A percentile compares a stretch with the other conserved stretches of the same genome.
These are phyloP conservation scores for Lordiphosa stackelbergi DNA, from an alignment of 1,140 invertebrate genomes.

Conservation along the genomic window DNA sequence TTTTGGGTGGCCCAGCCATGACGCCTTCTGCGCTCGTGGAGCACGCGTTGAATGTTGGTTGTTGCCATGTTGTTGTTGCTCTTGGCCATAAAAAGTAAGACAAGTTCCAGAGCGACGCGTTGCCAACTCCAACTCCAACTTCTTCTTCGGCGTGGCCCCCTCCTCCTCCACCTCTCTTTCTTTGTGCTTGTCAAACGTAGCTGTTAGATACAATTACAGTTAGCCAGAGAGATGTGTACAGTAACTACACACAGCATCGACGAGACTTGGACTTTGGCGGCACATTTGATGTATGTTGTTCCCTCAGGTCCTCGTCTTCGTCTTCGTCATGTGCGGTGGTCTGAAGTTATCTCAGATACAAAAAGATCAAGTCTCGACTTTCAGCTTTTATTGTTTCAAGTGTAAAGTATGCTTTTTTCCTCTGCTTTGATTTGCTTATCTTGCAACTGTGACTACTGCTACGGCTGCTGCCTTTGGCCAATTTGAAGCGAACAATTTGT, in stretches of 20 bases:
- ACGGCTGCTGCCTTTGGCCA: conserved; percentile 34
- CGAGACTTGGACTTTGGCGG: conserved; percentile 38
- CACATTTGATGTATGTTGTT: conserved; percentile 61
- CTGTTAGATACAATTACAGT: conserved; percentile 74
- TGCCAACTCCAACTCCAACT: conserved; percentile 31
- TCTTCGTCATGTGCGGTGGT: conserved; percentile 51
- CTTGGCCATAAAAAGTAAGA: conserved; percentile 66
- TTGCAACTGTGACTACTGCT: conserved; percentile 29
- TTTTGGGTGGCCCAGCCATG: conserved; percentile 60
- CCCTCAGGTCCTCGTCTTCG: conserved; percentile 26
- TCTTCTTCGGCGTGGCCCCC: conserved; percentile 6
- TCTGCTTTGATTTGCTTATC: conserved; percentile 42
- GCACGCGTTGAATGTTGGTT: conserved; percentile 47
- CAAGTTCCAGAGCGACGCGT: conserved; percentile 65
- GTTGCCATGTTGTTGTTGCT: conserved; percentile 24
- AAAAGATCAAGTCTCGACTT: conserved; percentile 19
- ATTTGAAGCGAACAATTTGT: conserved; percentile 52
- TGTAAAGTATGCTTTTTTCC: conserved; percentile 22
- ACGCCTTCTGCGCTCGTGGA: conserved; percentile 17
- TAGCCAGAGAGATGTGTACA: conserved; percentile 47
- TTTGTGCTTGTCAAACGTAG: conserved; percentile 56
- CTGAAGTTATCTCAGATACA: conserved; percentile 38
- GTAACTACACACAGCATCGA: conserved; percentile 26
- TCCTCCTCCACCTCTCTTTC: conserved; percentile 1
- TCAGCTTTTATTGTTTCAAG: conserved; percentile 57